Conservation (phyloP, 53 echinoderm and acorn worm genomes). For the Holothuria leucospilota region DNA sequence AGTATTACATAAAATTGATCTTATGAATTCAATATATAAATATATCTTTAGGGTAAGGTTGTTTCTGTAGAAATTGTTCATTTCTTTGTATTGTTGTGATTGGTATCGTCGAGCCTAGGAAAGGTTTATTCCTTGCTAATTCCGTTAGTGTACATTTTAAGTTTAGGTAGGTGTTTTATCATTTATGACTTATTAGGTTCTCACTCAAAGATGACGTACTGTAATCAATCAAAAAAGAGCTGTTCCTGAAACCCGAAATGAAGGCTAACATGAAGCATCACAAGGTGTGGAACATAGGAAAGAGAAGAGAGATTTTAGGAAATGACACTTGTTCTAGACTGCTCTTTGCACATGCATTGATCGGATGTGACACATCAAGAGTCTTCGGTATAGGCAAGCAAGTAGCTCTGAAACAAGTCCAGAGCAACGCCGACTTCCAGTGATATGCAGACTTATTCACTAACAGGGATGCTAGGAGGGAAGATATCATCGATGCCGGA, state of each 20-base stretch:
- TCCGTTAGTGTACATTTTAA: too few species aligned
- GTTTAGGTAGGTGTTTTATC: too few species aligned
- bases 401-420: constrained; percentile 54
- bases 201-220: too few species aligned
- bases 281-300: constrained; percentile 63
- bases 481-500: constrained; percentile 59
- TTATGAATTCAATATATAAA: too few species aligned
- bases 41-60: too few species aligned
- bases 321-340: constrained; percentile 41
- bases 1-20: too few species aligned
- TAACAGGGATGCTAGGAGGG: constrained; percentile 23
- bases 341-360: constrained; percentile 71
- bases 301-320: constrained; percentile 51
- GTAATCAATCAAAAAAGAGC: constrained; percentile 27
- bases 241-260: constrained; percentile 67
- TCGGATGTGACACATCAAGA: constrained; percentile 73
- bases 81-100: too few species aligned
- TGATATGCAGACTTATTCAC: constrained; percentile 63
- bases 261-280: constrained; percentile 47
- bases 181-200: too few species aligned
- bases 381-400: constrained; percentile 75
- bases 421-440: constrained; percentile 54
- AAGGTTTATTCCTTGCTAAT: too few species aligned
- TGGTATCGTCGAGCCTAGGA: too few species aligned
- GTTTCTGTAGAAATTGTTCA: too few species aligned